These are phyloP conservation scores for Pristionchus exspectatus DNA, from an alignment of 2,888 invertebrate species.

Conservation along the genomic window DNA sequence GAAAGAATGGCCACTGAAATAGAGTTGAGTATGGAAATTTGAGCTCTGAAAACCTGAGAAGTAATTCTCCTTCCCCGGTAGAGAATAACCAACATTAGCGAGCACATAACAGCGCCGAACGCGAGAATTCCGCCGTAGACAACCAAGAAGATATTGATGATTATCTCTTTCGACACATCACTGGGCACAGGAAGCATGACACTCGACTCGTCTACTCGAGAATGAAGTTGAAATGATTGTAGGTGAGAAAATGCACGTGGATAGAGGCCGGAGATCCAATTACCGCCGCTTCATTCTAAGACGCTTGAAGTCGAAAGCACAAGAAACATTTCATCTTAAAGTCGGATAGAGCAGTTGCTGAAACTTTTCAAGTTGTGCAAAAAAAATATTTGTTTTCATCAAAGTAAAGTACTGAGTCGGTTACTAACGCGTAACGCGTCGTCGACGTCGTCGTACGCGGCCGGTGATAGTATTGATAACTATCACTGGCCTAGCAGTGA, in stretches of 20 bases:
- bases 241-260: neutral
- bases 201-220: neutral
- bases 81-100: neutral
- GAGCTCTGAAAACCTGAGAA: neutral
- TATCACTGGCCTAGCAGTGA: too few relatives aligned
- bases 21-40: neutral
- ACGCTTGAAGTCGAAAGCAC: neutral
- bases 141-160: neutral
- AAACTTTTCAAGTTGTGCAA: too few relatives aligned
- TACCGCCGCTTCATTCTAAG: neutral
- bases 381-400: too few relatives aligned
- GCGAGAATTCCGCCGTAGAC: neutral
- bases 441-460: too few relatives aligned
- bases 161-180: neutral
- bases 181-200: neutral
- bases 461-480: too few relatives aligned
- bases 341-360: too few relatives aligned
- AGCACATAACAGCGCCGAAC: neutral
- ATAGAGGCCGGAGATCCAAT: neutral
- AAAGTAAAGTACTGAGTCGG: too few relatives aligned
- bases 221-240: neutral
- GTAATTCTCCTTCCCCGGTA: neutral
- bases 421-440: too few relatives aligned
- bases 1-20: neutral
- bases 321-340: too few relatives aligned